phyloP scores from a whole-genome alignment of 37 sponge, comb jelly and placozoan species.

The Beroe forskalii region DNA sequence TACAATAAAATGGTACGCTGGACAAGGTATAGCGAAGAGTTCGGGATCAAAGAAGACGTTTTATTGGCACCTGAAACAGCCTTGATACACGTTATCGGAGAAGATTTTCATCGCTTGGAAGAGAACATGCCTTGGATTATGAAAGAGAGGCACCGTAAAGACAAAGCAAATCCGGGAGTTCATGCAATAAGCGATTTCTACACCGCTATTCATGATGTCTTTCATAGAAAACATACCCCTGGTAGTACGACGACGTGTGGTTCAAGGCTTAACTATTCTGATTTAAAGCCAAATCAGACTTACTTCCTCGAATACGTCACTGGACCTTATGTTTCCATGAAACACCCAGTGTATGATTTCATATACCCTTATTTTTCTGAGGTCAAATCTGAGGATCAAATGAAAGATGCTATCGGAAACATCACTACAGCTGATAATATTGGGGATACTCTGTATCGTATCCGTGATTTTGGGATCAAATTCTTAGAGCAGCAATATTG shows the following conservation, averaged over 20 bases:
- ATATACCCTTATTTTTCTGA: no score
- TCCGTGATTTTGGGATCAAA: no score
- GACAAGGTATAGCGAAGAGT: not conserved
- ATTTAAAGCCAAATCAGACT: not conserved
- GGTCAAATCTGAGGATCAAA: no score
- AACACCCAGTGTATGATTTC: no score
- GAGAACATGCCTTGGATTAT: no score
- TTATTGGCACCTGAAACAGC: not conserved
- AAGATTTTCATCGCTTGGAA: not conserved
- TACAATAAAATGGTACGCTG: not conserved
- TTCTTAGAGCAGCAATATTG: not conserved
- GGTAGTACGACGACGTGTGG: not conserved
- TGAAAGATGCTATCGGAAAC: not conserved
- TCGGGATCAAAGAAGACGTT: not conserved
- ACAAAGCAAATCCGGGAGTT: no score
- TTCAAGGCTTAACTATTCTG: not conserved
- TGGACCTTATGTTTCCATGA: not conserved
- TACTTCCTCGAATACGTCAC: not conserved
- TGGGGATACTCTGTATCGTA: no score
- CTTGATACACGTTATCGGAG: not conserved
- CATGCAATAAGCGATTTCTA: no score
- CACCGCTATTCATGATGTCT: no score
- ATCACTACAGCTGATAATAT: not conserved
- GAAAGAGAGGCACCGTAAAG: no score
- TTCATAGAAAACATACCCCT: no score